A percentile compares a stretch with the other conserved stretches of the same genome.
Conservation (phyloP, 2,113 vertebrate genomes). For the Progne subis region DNA sequence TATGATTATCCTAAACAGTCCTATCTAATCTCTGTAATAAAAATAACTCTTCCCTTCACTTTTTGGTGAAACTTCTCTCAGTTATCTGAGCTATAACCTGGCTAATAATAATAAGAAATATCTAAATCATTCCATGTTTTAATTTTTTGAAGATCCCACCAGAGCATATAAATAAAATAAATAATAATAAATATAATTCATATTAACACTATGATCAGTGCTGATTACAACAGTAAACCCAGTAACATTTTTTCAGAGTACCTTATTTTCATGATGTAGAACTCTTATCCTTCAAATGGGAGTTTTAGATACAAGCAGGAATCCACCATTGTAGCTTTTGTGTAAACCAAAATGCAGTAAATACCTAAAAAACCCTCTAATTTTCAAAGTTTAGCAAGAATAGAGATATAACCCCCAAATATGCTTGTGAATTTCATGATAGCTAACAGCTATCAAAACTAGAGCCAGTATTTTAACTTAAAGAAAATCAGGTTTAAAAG, state of each 20-base stretch:
- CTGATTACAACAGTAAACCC: background rate
- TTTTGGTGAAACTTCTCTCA: background rate
- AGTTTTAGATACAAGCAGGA: background rate
- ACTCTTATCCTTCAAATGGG: background rate
- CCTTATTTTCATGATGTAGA: background rate
- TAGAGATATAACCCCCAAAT: background rate
- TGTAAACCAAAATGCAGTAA: background rate
- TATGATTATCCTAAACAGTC: background rate
- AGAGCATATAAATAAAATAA: background rate
- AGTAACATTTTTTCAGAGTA: background rate
- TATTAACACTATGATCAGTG: background rate
- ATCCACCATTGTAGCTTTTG: background rate
- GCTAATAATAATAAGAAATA: background rate
- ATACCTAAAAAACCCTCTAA: background rate
- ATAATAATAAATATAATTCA: background rate
- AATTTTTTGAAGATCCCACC: background rate
- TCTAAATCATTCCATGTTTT: background rate
- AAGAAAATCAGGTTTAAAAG: background rate
- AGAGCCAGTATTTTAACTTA: background rate
- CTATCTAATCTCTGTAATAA: background rate
- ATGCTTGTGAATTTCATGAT: background rate
- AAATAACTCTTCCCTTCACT: background rate
- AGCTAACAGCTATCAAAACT: background rate
- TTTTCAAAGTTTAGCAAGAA: background rate
- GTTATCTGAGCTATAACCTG: background rate